Percentiles rank a stretch among this genome's conserved stretches.
phyloP scores from a whole-genome alignment of 1,140 invertebrate species.

The Atta colombica region DNA sequence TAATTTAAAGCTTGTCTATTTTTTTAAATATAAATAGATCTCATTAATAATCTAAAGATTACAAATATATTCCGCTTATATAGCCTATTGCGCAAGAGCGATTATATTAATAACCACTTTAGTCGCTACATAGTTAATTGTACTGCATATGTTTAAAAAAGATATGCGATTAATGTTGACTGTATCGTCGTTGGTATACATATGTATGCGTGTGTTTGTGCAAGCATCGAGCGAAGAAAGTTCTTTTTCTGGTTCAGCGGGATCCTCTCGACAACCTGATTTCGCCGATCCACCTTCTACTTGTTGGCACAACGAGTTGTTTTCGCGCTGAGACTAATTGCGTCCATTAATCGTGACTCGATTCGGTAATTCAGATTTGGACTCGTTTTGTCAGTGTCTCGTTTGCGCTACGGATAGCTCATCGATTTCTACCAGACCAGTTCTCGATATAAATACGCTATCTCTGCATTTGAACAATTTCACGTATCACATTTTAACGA shows the following conservation, averaged over 20 bases:
- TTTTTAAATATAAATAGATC: constrained; percentile 2
- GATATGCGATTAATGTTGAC: constrained; percentile 35
- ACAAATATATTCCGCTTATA: not conserved
- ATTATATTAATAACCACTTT: constrained; percentile 61
- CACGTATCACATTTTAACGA: not conserved
- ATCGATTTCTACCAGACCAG: constrained; percentile 45
- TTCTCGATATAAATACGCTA: constrained; percentile 15
- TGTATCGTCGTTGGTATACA: not conserved
- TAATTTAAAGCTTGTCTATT: not conserved
- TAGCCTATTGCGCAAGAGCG: not conserved
- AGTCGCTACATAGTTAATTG: constrained; percentile 42
- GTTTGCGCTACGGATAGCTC: constrained; percentile 65
- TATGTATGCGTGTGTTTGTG: not conserved
- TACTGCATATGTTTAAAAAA: constrained; percentile 35
- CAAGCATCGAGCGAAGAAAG: constrained; percentile 58
- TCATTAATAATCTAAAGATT: not conserved
- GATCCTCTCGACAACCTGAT: constrained; percentile 65
- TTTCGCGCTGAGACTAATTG: constrained; percentile 72
- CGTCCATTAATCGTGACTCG: constrained; percentile 76
- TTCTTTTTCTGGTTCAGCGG: constrained; percentile 67
- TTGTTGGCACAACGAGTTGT: constrained; percentile 55
- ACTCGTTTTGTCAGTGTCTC: constrained; percentile 67
- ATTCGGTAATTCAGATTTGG: constrained; percentile 74
- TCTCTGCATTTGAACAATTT: constrained; percentile 1
- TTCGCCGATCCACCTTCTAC: constrained; percentile 65